Evolutionary conservation across 2,113 vertebrate genomes (phyloP), one percentile per base, ranked within the genome.

Genomic region (Cyphomyrus plagiostoma): DNA sequence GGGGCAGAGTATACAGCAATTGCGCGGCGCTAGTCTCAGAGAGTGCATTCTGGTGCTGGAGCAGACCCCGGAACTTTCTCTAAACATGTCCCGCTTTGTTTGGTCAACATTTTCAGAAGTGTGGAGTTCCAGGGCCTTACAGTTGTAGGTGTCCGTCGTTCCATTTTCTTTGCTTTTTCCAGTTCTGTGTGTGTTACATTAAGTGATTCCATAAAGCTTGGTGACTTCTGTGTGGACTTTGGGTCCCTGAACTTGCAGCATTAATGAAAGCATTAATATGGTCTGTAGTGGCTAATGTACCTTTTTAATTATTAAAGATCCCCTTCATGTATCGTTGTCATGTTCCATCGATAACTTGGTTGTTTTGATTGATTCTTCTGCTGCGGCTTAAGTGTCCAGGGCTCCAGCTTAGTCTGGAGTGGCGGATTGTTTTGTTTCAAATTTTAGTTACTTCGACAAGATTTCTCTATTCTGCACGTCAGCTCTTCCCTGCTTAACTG

Each of bases 91-190:
- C 86, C 89, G 91, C 19, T 92, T 91, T 92, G 92, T 94, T 87
- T 92, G 91, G 56, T 91, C 88, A 5, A 90, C 90, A 8, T 26
- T 91, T 26, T 91, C 89, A 89, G 92, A 94, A 86, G 92, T 94
- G 70, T 92, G 91, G 93, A 92, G 94, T 84, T 66, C 91, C 89
- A 90, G 7, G 8, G 90, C 94, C 89, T 52, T 93, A 49, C 80
- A 92, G 92, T 30, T 70, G 62, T 94, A 94, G 91, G 94, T 92
- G 23, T 58, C 35, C 6, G 21, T 10, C n/a, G 9, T 21, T 88
- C 3, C 50, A 2, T 48, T 84, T 48, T 11, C 42, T 21, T 26
- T 39, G 74, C 4, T 80, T 35, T 77, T 39, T 19, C 15, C 5
- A 4, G 13, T 42, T 42, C 35, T 15, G 30, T 80, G 30, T 77